Evolutionary conservation across 2,888 invertebrate genomes (phyloP), one percentile per base, ranked within the genome.

Genomic region (Miltochrista miniata): DNA sequence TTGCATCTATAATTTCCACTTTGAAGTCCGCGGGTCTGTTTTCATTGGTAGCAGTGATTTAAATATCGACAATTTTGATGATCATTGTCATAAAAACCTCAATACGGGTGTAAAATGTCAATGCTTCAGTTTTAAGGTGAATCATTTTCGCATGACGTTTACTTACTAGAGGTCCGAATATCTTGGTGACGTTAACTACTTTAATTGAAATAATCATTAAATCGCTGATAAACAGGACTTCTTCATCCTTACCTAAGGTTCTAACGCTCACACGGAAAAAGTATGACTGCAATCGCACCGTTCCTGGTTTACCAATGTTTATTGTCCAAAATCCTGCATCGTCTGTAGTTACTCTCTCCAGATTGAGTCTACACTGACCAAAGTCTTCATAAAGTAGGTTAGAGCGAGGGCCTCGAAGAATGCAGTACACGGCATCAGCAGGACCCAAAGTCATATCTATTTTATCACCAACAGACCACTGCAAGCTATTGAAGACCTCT

Each of bases 311-410:
- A 0, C 75, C 84, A 1, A 84, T 62, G 0, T 55, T 50, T 63
- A 85, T 70, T n/a, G 11, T 76, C 90, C 90, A 90, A 0, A 31
- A n/a, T 0, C 90, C 90, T 2, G 45, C 35, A 47, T 87, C 84
- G 4, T 74, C 69, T 0, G 14, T n/a, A 0, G 64, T 69, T 0
- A 76, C 84, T 42, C 75, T 75, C 3, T 76, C 70, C 11, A 90
- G 14, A 0, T 48, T 55, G n/a, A 89, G 57, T 34, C 51, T 64
- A 57, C 90, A 91, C 48, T 61, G 72, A 1, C 89, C 85, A 44
- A 88, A 88, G 34, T 72, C 72, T 29, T 88, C 83, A 51, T 72
- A 86, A 7, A 79, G 60, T 0, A 56, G 57, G 13, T 59, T 45
- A 0, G 69, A 70, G 11, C 43, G 36, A 0, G 79, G 74, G 30